phyloP scores from a whole-genome alignment of 2,113 vertebrate species.

The Equus przewalskii region DNA sequence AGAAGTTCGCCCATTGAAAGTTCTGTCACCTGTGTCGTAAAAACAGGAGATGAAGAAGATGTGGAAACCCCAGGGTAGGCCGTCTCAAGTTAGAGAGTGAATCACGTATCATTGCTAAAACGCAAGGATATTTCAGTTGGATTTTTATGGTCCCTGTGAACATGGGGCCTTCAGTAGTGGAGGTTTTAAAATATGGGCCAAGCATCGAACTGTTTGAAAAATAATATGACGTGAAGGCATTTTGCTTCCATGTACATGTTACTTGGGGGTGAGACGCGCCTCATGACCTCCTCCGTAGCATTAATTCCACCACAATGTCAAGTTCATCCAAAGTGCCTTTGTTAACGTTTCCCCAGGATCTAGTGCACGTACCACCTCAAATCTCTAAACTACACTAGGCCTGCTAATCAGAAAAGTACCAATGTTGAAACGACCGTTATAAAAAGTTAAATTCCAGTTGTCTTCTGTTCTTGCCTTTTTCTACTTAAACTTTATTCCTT shows the following conservation, averaged over 20 bases:
- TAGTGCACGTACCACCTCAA: neutral
- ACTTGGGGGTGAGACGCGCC: neutral
- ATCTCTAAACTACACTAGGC: neutral
- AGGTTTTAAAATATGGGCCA: neutral
- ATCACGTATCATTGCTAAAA: neutral
- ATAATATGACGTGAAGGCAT: neutral
- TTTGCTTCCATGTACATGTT: neutral
- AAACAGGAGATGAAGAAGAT: slow-evolving; percentile 26
- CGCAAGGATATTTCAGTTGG: neutral
- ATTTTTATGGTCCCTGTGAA: neutral
- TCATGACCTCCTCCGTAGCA: neutral
- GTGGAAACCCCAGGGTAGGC: neutral
- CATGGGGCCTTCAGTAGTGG: neutral
- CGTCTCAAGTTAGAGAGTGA: neutral
- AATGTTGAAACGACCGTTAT: neutral
- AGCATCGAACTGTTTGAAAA: neutral
- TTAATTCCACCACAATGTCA: neutral
- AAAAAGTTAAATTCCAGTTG: slow-evolving; percentile 41
- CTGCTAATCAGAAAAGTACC: slow-evolving; percentile 41
- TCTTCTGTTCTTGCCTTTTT: slow-evolving; percentile 1
- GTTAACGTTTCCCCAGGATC: neutral
- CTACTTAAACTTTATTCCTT: neutral
- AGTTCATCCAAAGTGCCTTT: neutral
- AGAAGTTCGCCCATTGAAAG: slow-evolving; percentile 99
- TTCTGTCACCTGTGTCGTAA: slow-evolving; percentile 93